Conservation (phyloP, 2,797 vertebrate genomes). For the Mionectes olivaceus region DNA sequence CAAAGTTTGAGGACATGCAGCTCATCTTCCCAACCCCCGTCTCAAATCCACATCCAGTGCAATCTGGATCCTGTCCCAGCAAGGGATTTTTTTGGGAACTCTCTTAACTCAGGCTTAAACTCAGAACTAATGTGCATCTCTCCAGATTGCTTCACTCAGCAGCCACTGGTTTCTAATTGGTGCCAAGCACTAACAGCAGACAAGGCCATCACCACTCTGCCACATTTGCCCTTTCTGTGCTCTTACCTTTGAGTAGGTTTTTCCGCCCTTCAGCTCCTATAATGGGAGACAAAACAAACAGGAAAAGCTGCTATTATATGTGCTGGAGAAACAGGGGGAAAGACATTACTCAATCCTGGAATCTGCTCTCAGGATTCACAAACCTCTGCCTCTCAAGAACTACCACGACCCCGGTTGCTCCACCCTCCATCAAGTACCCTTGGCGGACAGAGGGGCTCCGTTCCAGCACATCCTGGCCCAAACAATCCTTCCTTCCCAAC, state of each 20-base stretch:
- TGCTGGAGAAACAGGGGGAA: neutral
- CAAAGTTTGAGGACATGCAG: slow-evolving; percentile 51
- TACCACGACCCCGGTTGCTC: neutral
- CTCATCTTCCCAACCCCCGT: slow-evolving; percentile 45
- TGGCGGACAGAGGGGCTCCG: neutral
- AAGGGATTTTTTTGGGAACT: neutral
- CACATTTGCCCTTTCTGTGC: neutral
- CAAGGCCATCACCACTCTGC: neutral
- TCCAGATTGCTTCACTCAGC: neutral
- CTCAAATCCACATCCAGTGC: slow-evolving; percentile 33
- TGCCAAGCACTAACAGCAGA: neutral
- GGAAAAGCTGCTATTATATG: slow-evolving; percentile 45
- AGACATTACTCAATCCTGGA: neutral
- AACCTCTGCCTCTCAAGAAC: neutral
- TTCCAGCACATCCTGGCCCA: neutral
- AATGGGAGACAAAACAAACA: slow-evolving; percentile 80
- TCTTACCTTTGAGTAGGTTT: slow-evolving; percentile 95
- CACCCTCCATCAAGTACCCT: neutral
- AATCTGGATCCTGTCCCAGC: slow-evolving; percentile 47
- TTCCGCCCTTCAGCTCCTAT: slow-evolving; percentile 98
- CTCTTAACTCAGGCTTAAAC: neutral
- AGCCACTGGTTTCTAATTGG: neutral
- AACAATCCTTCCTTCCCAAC: neutral
- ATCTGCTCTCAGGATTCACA: slow-evolving; percentile 9
- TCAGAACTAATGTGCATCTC: neutral